Evolutionary conservation across 2,888 invertebrate species (phyloP), one percentile per base, ranked within the genome.

Genomic region (Drosophila tripunctata): DNA sequence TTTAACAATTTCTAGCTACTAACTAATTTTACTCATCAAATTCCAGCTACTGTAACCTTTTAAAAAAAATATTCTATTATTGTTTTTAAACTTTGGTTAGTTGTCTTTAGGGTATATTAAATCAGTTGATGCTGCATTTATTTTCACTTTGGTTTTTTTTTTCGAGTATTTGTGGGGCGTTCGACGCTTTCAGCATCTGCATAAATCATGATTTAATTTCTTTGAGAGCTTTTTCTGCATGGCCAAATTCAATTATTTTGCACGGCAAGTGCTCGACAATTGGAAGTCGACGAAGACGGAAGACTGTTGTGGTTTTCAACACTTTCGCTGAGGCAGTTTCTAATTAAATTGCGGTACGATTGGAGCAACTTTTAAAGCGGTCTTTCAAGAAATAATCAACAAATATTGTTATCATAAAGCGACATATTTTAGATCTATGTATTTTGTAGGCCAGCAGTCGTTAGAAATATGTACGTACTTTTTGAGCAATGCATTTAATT

Each of bases 311-410:
- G 45, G 36, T 35, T 55, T 22, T 47, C 45, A 68, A 63, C 71
- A 68, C 75, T 68, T 56, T 62, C 30, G 24, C 3, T 12, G 24
- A 17, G 12, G 7, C 15, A 30, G 17, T 19, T 24, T 50, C 43
- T 72, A 72, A 72, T 75, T 68, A 38, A 75, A 75, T 72, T 72
- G 75, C 35, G 75, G 75, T n/a, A n/a, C 44, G 38, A 17, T n/a
- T 27, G 35, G 15, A 27, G 17, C 21, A 62, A 55, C 30, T 58
- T 70, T 70, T 41, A 54, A 62, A 54, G 10, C 44, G 17, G 17
- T 27, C 14, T 19, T 4, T 0, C 27, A 21, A 12, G 8, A 27
- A 30, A 22, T 27, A 12, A 5, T 21, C n/a, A 15, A 15, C 33
- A 55, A 30, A 43, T 35, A 7, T 7, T 27, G 27, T 27, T 27